Percentiles rank a stretch among this genome's conserved stretches.
phyloP scores from a whole-genome alignment of 2,797 vertebrate species.

The Phalloptychus januarius region DNA sequence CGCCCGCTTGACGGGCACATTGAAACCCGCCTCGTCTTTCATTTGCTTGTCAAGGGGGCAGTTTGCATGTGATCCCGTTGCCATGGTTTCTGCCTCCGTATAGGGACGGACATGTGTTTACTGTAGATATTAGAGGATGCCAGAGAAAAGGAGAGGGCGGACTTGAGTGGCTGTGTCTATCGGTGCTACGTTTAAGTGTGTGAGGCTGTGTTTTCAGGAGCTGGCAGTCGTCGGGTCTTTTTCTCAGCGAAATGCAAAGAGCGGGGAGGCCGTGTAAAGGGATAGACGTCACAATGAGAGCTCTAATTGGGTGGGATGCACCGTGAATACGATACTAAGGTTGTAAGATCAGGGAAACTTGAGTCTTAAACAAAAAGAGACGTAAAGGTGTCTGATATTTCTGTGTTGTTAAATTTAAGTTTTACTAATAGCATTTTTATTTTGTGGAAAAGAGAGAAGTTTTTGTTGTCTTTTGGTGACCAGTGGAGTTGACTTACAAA shows the following conservation, averaged over 20 bases:
- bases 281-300: conserved; percentile 28
- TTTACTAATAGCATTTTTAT: background rate
- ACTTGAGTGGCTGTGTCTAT: conserved; percentile 51
- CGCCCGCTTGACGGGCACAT: conserved; percentile 62
- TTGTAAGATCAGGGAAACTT: background rate
- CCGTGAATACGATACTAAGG: conserved; percentile 27
- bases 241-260: conserved; percentile 28
- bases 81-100: conserved; percentile 68
- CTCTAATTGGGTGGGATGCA: conserved; percentile 63
- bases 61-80: conserved; percentile 69
- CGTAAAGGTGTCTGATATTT: background rate
- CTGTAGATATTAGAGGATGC: conserved; percentile 68
- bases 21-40: conserved; percentile 60
- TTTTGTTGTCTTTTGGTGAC: background rate
- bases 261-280: conserved; percentile 39
- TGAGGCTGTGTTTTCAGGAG: conserved; percentile 44
- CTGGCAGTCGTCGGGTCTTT: conserved; percentile 18
- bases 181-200: conserved; percentile 56
- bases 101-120: conserved; percentile 65
- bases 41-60: conserved; percentile 76
- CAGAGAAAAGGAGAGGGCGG: conserved; percentile 60
- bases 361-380: background rate
- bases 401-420: background rate
- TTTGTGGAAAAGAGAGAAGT: background rate
- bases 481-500: background rate